Evolutionary conservation across 2,113 vertebrate species (phyloP).

Genomic region (Otolemur garnettii): DNA sequence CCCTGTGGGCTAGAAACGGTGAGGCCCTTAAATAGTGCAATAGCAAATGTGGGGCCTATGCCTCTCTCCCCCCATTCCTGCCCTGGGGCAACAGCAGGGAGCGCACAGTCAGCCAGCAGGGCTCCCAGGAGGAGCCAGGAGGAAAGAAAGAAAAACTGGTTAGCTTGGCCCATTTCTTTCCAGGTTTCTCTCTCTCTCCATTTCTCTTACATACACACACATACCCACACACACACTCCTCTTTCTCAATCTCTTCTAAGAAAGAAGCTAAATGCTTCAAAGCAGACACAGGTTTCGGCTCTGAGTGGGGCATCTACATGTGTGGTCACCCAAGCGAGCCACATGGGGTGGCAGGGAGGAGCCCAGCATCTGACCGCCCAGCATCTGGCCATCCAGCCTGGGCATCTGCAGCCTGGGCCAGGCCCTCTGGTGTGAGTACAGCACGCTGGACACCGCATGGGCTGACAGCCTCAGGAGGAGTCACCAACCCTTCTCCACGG

Average conservation of each 20-base stretch:
- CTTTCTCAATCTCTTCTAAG: constrained; percentile 63
- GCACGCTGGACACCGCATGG: neutral
- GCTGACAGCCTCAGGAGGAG: fast-evolving
- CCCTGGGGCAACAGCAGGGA: neutral
- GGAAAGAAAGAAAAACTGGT: neutral
- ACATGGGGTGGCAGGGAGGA: too few species aligned
- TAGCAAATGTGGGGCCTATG: neutral
- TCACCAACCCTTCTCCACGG: fast-evolving
- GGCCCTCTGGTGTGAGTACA: too few species aligned
- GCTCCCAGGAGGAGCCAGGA: constrained; percentile 14
- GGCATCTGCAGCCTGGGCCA: neutral
- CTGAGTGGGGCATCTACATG: neutral
- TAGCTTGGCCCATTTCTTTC: neutral
- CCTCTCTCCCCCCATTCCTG: fast-evolving
- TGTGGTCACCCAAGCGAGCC: neutral
- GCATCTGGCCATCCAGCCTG: fast-evolving
- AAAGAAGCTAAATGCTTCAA: constrained; percentile 71
- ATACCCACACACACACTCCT: fast-evolving
- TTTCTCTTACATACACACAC: neutral
- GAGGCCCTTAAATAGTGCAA: neutral
- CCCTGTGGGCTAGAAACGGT: neutral
- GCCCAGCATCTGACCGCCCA: fast-evolving
- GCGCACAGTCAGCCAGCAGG: neutral
- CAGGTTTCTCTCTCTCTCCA: neutral
- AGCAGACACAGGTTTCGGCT: constrained; percentile 28